Evolutionary conservation across 2,888 invertebrate genomes (phyloP), one percentile per base, ranked within the genome.

Genomic region (Pasiphila rectangulata): DNA sequence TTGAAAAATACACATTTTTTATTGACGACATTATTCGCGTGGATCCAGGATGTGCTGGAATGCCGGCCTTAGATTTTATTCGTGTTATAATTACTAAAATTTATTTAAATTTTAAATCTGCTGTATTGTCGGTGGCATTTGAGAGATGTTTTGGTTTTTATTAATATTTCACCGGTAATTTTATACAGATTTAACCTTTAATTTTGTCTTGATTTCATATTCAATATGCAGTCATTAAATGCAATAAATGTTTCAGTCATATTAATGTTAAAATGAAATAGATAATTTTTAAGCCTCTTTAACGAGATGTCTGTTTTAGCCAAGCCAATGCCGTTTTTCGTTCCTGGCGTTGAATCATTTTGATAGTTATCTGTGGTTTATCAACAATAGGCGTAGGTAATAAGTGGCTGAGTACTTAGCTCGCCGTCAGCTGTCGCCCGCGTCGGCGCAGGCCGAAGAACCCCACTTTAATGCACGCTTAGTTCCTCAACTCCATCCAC

Each of bases 341-440:
- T n/a, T n/a, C 13, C 16, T 4, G 13, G 15, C 7, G 15, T 29
- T 15, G 15, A 34, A 9, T 34, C 20, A 34, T 13, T 15, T 16
- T 35, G 46, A 46, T 38, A 39, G 15, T 35, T 36, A 41, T 41
- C 29, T 12, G 23, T 3, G 24, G 34, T 47, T 34, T 41, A 40
- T 19, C 4, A 45, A 56, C 53, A 53, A 53, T 47, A 38, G 47
- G 38, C 30, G 15, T 16, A 72, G 70, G 74, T 78, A 72, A 69
- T 66, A 69, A 71, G 69, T 64, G 67, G 5, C 32, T 19, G 61
- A 62, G 58, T 58, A 42, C 59, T 58, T 56, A 48, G 54, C 56
- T 57, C 51, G 48, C 56, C 70, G 78, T 81, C 84, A 84, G 84
- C 84, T 84, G 85, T 74, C 83, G 80, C 38, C 64, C 73, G 79